Conservation (phyloP, 2,888 invertebrate genomes). For the Agonopterix heracliana region DNA sequence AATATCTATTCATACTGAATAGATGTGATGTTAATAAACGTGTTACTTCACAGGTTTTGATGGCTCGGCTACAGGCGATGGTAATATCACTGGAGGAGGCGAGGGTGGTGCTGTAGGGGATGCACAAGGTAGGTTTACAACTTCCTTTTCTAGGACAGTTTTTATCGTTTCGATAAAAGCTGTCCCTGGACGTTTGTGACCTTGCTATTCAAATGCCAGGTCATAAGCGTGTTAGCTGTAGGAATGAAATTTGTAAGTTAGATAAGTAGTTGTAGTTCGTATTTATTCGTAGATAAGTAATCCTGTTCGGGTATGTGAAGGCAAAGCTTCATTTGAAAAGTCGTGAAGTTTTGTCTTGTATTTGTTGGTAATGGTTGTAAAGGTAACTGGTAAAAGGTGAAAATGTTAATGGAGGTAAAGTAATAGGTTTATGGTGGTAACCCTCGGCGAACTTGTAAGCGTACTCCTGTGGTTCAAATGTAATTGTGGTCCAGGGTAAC, state of each 20-base stretch:
- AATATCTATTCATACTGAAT: not conserved
- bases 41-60: constrained; percentile 54
- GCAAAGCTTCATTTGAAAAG: constrained; percentile 14
- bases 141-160: constrained; percentile 20
- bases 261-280: constrained; percentile 11
- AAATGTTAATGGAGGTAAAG: no score
- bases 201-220: constrained; percentile 9
- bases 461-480: no score
- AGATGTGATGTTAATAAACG: not conserved
- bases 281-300: constrained; percentile 13
- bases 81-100: constrained; percentile 65
- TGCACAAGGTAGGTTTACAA: constrained; percentile 74
- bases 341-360: constrained; percentile 13
- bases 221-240: constrained; percentile 35
- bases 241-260: constrained; percentile 67
- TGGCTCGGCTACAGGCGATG: constrained; percentile 69
- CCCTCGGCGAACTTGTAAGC: no score
- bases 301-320: constrained; percentile 16
- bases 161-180: constrained; percentile 15
- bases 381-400: no score
- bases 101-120: constrained; percentile 74
- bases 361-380: constrained; percentile 2
- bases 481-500: no score
- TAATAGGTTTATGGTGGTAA: no score
- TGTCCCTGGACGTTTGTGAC: constrained; percentile 22